Base-by-base conservation (phyloP, 2,888 invertebrate species). In the Xestoiulus laeticollis region DNA sequence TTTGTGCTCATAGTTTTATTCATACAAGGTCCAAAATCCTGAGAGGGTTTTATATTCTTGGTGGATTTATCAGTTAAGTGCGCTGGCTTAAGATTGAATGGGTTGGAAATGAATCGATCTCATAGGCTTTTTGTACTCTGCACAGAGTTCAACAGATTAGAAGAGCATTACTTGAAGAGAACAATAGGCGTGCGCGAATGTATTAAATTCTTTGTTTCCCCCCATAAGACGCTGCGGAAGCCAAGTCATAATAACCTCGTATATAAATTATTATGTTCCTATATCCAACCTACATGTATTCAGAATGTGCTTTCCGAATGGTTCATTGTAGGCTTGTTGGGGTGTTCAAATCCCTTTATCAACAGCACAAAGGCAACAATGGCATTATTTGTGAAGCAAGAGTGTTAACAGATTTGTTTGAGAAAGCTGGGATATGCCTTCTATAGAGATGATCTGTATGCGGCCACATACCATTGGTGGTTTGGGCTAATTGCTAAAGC, bases 131-230 rank as follows among this genome's bases (percentile, higher is more conserved):
- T 30, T 30, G 78, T 78, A 78, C 30, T 3, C 78, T 30, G 14
- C 78, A 12, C 30, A 78, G 59, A 59, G 78, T 78, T 78, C 78
- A 78, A 78, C 78, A 78, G 78, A 78, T 78, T 78, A 78, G 78
- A 30, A 22, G 78, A 22, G 78, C 26, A 78, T 30, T 78, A 78
- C 78, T 78, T 26, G 78, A 78, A 14, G 78, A 78, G 78, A 78
- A 78, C 78, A 78, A 78, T 78, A 14, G 78, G 2, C 26, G 5
- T 30, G 26, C 22, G 78, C 30, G 78, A 78, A 78, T 78, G 78
- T 78, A 78, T 78, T 78, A 78, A 78, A 78, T 78, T 78, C 78
- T 78, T 78, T 78, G 78, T 78, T 78, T 78, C 78, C 26, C n/a
- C 78, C 22, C 30, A 12, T 78, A 30, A 78, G 78, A 14, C 68